Conservation (phyloP, 2,113 vertebrate genomes). For the Eudyptes chrysolophus region DNA sequence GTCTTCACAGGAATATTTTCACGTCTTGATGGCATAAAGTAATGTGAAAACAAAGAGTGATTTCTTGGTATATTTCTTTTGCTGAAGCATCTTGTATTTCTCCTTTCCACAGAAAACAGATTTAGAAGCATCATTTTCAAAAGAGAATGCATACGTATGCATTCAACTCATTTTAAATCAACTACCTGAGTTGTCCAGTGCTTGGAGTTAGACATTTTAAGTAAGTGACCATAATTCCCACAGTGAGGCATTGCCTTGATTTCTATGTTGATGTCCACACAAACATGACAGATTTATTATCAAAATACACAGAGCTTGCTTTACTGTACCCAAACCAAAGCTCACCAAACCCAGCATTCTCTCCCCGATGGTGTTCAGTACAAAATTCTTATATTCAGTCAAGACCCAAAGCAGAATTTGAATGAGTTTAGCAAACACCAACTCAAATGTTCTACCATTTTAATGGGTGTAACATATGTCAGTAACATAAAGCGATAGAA, state of each 20-base stretch:
- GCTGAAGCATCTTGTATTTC: neutral
- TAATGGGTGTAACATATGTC: neutral
- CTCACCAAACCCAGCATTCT: neutral
- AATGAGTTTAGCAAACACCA: neutral
- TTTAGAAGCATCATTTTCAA: neutral
- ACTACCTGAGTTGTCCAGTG: neutral
- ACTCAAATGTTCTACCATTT: neutral
- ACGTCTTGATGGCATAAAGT: neutral
- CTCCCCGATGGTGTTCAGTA: rapidly evolving
- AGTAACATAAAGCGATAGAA: neutral
- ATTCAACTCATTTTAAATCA: neutral
- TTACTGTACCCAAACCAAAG: neutral
- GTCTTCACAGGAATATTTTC: neutral
- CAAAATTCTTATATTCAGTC: neutral
- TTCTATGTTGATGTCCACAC: neutral
- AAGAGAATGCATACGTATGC: neutral
- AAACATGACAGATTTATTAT: neutral
- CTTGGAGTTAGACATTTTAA: neutral
- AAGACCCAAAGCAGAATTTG: neutral
- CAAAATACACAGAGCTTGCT: neutral
- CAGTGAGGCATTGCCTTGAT: neutral
- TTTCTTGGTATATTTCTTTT: neutral
- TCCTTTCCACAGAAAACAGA: neutral
- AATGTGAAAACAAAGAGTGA: neutral
- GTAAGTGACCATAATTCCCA: neutral